A percentile compares a stretch with the other conserved stretches of the same genome.
Evolutionary conservation across 2,888 invertebrate species (phyloP).

Genomic region (Heliothis peltigera): DNA sequence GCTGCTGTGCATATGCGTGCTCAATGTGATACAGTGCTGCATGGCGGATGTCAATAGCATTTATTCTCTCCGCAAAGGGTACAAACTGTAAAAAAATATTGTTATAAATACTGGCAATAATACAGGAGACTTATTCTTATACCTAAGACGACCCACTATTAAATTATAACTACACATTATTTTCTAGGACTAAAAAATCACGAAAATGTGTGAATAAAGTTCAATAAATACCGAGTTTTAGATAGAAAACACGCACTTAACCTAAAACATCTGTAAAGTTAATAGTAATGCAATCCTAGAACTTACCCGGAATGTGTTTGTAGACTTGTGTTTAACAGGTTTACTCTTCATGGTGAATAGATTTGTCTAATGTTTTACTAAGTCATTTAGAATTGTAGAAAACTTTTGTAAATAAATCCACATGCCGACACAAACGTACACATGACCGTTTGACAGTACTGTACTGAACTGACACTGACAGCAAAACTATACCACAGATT

Average conservation of each 20-base stretch:
- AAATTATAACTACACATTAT: not conserved
- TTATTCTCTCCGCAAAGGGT: constrained; percentile 96
- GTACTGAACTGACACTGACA: too few species aligned
- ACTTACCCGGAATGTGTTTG: constrained; percentile 94
- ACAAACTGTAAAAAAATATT: constrained; percentile 91
- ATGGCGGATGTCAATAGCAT: constrained; percentile 94
- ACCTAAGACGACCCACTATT: not conserved
- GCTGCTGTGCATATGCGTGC: constrained; percentile 93
- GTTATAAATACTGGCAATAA: not conserved
- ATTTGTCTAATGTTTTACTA: constrained; percentile 24
- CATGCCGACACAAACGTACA: constrained; percentile 44
- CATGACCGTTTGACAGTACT: not conserved
- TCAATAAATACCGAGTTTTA: not conserved
- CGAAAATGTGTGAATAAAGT: not conserved
- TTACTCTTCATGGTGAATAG: constrained; percentile 92
- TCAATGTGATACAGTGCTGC: constrained; percentile 96
- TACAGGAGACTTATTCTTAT: not conserved
- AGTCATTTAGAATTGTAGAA: constrained; percentile 21
- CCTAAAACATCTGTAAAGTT: constrained; percentile 54
- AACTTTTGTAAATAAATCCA: constrained; percentile 62
- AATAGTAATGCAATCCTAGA: not conserved
- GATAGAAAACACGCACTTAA: constrained; percentile 54
- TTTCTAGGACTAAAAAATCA: not conserved
- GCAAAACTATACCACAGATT: too few species aligned
- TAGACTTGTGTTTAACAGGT: constrained; percentile 93